These are phyloP conservation scores for Hyperoodon ampullatus DNA, from an alignment of 2,113 vertebrate species.

Conservation along the genomic window DNA sequence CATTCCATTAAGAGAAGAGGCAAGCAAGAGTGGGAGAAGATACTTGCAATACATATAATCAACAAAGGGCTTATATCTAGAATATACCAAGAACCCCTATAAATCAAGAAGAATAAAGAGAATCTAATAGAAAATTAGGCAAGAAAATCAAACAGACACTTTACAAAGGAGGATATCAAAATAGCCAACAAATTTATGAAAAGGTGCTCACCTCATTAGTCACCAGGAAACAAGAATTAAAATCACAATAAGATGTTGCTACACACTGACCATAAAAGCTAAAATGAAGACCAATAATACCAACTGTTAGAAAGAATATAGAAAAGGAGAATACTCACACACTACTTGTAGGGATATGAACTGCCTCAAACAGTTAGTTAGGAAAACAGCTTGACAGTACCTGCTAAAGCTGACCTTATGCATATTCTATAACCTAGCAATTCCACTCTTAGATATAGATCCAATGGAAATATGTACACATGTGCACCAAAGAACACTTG, in stretches of 20 bases:
- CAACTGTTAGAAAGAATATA: neutral
- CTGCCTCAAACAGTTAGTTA: neutral
- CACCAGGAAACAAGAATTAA: neutral
- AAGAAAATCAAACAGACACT: neutral
- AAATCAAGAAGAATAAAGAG: neutral
- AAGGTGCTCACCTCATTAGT: neutral
- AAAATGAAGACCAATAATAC: neutral
- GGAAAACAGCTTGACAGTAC: neutral
- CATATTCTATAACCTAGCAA: neutral
- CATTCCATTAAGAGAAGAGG: neutral
- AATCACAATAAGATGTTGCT: neutral
- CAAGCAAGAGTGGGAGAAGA: neutral
- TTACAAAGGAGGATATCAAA: constrained; percentile 7
- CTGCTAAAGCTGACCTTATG: neutral
- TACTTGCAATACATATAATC: neutral
- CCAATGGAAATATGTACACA: neutral
- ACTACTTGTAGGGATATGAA: neutral
- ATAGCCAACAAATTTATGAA: neutral
- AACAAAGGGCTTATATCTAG: neutral
- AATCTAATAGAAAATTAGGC: neutral
- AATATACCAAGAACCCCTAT: constrained; percentile 3
- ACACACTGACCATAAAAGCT: neutral
- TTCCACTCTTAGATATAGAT: neutral
- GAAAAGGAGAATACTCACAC: neutral
- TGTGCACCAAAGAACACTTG: neutral